phyloP scores from a whole-genome alignment of 1,140 invertebrate species.

The Brachionus rubens region DNA sequence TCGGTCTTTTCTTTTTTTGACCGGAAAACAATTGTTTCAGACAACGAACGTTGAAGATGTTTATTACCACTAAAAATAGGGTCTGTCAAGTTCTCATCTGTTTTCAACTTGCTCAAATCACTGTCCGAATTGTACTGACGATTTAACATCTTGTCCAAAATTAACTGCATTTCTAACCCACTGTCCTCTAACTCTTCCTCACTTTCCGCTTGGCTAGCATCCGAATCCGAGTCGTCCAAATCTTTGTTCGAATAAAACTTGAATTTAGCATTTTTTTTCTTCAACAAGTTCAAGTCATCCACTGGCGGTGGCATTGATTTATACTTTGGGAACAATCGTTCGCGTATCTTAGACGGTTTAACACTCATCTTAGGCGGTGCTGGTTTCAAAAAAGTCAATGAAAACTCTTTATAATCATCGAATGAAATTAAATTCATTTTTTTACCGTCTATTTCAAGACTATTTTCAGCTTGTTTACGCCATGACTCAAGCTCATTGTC shows the following conservation, averaged over 20 bases:
- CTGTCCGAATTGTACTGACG: slow-evolving; percentile 40
- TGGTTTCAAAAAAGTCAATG: slow-evolving; percentile 55
- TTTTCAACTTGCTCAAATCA: slow-evolving; percentile 44
- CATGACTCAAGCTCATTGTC: slow-evolving; percentile 1
- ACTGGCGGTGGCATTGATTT: slow-evolving; percentile 47
- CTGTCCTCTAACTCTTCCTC: slow-evolving; percentile 9
- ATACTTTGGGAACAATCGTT: slow-evolving; percentile 56
- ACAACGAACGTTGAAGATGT: not conserved
- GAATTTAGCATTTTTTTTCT: not conserved
- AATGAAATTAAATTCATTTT: not conserved
- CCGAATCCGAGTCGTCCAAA: slow-evolving; percentile 50
- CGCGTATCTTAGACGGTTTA: slow-evolving; percentile 53
- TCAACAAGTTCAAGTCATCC: slow-evolving; percentile 1
- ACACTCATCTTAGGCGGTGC: slow-evolving; percentile 59
- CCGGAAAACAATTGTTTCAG: not conserved
- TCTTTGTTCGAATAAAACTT: slow-evolving; percentile 37
- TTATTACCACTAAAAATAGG: not conserved
- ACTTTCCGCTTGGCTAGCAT: slow-evolving; percentile 43
- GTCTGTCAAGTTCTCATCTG: slow-evolving; percentile 49
- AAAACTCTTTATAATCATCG: not conserved
- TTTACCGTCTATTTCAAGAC: not conserved
- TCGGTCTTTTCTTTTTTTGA: not conserved
- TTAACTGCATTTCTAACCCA: not conserved
- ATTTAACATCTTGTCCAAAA: slow-evolving; percentile 33
- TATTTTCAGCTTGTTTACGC: slow-evolving; percentile 1